Conservation (phyloP, 2,888 invertebrate genomes). For the Dexiosoma caninum region DNA sequence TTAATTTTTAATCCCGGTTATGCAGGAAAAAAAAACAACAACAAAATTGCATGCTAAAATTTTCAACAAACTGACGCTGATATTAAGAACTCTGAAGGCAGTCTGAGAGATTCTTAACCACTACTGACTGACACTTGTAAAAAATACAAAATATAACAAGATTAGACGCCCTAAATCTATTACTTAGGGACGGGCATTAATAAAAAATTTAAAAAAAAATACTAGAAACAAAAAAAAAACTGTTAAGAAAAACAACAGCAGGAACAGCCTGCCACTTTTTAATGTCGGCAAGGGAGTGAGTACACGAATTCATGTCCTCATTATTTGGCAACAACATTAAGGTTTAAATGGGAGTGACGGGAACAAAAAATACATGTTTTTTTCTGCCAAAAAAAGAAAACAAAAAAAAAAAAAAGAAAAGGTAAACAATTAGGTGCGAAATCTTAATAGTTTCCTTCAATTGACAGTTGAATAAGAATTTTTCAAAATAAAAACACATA, state of each 20-base stretch:
- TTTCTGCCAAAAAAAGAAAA: not conserved
- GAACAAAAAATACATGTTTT: slow-evolving; percentile 1
- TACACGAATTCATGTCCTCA: slow-evolving; percentile 19
- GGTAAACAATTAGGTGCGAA: slow-evolving; percentile 56
- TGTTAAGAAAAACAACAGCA: slow-evolving; percentile 59
- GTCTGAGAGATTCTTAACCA: not conserved
- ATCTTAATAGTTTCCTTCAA: slow-evolving; percentile 51
- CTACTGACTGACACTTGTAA: slow-evolving; percentile 32
- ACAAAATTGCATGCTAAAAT: not conserved
- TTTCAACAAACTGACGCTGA: not conserved
- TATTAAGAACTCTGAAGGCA: slow-evolving; percentile 28
- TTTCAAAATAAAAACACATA: not conserved
- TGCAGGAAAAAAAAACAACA: not conserved
- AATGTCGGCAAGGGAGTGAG: not conserved
- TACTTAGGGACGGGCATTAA: slow-evolving; percentile 9
- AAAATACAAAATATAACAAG: slow-evolving; percentile 52
- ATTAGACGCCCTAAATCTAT: slow-evolving; percentile 58
- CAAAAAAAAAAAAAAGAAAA: no score
- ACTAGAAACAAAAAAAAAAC: slow-evolving; percentile 27
- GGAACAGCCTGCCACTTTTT: slow-evolving; percentile 19
- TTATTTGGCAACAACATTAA: slow-evolving; percentile 22
- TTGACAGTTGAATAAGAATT: slow-evolving; percentile 48
- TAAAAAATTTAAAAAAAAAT: not conserved
- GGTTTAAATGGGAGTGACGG: slow-evolving; percentile 40
- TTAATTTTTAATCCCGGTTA: slow-evolving; percentile 11